Evolutionary conservation across 2,113 vertebrate genomes (phyloP), one percentile per base, ranked within the genome.

Genomic region (Lethenteron reissneri): DNA sequence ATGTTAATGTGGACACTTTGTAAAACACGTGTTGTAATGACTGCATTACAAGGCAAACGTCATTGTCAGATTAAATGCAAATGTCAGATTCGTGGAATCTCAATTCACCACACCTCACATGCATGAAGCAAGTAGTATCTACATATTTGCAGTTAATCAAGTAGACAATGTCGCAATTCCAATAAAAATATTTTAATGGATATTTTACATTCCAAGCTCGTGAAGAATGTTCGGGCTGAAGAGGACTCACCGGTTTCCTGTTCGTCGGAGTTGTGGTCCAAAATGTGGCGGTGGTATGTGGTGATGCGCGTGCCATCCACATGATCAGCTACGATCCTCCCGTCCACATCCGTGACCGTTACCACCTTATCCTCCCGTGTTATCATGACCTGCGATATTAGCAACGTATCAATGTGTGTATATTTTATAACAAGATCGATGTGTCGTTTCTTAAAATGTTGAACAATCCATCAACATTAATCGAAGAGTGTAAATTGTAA

Each of bases 241-340:
- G 19, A 4, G 8, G 56, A 76, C 73, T 76, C 79, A 72, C 41
- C 41, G 5, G 41, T 41, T 41, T 41, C 41, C 41, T 41, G 41
- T 41, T 41, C 41, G 41, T 41, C 41, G 41, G 41, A 41, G 41
- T 41, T 41, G 41, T 41, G 41, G 41, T 41, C 41, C 41, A 41
- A 41, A 74, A 71, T 71, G 69, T 82, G 79, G 73, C 85, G 82
- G 75, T 82, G 84, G 69, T 84, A 80, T 15, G 82, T 89, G 10
- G 82, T 92, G 74, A 95, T 94, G 73, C 88, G 85, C 71, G 92
- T 99, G 58, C 88, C 87, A 9, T 97, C 94, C 41, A 85, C 82
- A 64, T 99, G 88, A 12, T 97, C 88, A n/a, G 87, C 83, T n/a
- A 79, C 77, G 56, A 76, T 71, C 9, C 82, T 84, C 2, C 85